phyloP scores from a whole-genome alignment of 2,888 invertebrate genomes.

The Hirtodrosophila confusa region DNA sequence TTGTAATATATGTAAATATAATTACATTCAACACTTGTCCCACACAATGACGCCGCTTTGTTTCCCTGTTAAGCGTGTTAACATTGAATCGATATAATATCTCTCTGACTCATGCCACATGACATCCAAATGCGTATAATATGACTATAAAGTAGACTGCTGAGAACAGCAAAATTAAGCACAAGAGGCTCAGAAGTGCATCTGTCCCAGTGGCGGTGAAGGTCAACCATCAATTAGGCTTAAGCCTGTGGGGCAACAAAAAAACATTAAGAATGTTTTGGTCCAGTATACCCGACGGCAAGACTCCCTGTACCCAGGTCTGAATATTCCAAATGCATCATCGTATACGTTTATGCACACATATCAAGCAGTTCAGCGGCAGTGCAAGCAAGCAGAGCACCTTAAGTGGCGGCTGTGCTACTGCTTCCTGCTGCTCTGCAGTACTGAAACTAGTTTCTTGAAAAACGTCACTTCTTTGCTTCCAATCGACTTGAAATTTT shows the following conservation, averaged over 20 bases:
- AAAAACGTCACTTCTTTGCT: too few species aligned
- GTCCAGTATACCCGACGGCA: too few species aligned
- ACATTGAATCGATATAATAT: not conserved
- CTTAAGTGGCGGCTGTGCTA: too few species aligned
- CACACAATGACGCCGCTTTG: conserved; percentile 29
- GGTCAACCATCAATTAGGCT: conserved; percentile 29
- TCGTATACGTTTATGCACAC: too few species aligned
- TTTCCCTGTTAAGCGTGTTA: conserved; percentile 19
- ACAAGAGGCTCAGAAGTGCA: not conserved
- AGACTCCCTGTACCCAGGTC: too few species aligned
- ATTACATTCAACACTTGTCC: conserved; percentile 24
- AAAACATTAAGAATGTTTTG: not conserved
- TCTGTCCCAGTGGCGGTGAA: conserved; percentile 5
- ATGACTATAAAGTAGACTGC: not conserved
- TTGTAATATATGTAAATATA: conserved; percentile 30
- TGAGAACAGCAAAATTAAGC: not conserved
- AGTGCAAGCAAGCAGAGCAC: too few species aligned
- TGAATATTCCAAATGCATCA: too few species aligned
- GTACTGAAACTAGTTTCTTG: too few species aligned
- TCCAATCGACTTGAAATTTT: too few species aligned
- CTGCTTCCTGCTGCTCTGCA: too few species aligned
- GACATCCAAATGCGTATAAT: conserved; percentile 18
- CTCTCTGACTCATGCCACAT: conserved; percentile 32
- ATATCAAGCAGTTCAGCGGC: too few species aligned
- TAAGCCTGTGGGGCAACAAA: conserved; percentile 2